Base-by-base conservation (phyloP, 1,140 invertebrate genomes). In the Drosophila ananassae region DNA sequence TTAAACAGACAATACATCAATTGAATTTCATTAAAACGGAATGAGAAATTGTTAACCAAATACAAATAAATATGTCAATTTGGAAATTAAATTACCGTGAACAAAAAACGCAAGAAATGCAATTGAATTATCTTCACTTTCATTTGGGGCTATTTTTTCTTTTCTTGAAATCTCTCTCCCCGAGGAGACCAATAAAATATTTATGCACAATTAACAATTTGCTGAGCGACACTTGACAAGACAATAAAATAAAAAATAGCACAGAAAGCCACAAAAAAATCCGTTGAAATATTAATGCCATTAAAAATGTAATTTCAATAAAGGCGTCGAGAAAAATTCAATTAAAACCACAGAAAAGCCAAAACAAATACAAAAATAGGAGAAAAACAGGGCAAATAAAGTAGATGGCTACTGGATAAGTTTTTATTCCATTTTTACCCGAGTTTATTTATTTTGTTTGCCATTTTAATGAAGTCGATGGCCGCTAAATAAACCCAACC, bases 291-390 rank as follows among this genome's bases (percentile, higher is more conserved):
- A 73, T 84, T 85, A 46, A 80, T 60, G 58, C 17, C 39, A 89
- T 87, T 79, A 76, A 89, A 89, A 89, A 76, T 87, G 52, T 58
- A 87, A 76, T 78, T 82, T 76, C 60, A 77, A 71, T 81, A 85
- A 85, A 80, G 63, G 22, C 22, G 32, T 2, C 46, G 60, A 74
- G 74, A 46, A 57, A 69, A 85, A 82, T 73, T 82, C 66, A 87
- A 87, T 89, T 85, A 79, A 76, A 72, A 59, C 44, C 30, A 68
- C 64, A 73, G 44, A 5, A 39, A 41, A 46, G 46, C 8, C 51
- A 22, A 52, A 47, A 63, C n/a, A 63, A 61, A 47, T 34, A 46
- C 17, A 59, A 53, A 83, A 63, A 57, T 7, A 25, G 39, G 69
- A 57, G 28, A 57, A 69, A 68, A 69, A 12, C 17, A 22, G 8